Conservation (phyloP, 2,888 invertebrate genomes). For the Unio delphinus region DNA sequence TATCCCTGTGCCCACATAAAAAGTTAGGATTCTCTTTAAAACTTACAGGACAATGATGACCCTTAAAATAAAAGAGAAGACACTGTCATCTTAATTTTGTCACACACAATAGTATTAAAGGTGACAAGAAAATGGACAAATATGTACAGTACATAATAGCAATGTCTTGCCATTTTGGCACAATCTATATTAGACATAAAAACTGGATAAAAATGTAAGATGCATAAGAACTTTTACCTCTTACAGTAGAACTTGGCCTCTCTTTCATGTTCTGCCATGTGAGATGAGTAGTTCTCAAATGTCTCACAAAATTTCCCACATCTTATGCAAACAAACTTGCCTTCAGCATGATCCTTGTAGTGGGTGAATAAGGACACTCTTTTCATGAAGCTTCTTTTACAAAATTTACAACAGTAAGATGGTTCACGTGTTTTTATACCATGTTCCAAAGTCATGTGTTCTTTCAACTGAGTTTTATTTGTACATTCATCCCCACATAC, state of each 20-base stretch:
- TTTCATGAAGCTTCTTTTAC: slow-evolving; percentile 54
- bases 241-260: slow-evolving; percentile 52
- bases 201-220: no score
- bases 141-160: no score
- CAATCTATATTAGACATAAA: no score
- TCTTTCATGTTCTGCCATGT: slow-evolving; percentile 51
- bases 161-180: no score
- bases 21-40: no score
- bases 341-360: slow-evolving; percentile 52
- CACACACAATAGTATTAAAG: no score
- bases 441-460: slow-evolving; percentile 5
- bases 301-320: slow-evolving; percentile 59
- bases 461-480: slow-evolving; percentile 3
- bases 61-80: no score
- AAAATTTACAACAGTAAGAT: slow-evolving; percentile 52
- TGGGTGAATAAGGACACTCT: slow-evolving; percentile 54
- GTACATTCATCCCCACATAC: slow-evolving; percentile 3
- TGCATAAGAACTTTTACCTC: slow-evolving; percentile 4
- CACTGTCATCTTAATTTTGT: no score
- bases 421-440: slow-evolving; percentile 11
- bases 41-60: no score
- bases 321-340: slow-evolving; percentile 47
- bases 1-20: no score
- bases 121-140: no score
- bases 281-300: slow-evolving; percentile 38